Base-by-base conservation (phyloP, 2,888 invertebrate genomes). In the Microplitis manilae region DNA sequence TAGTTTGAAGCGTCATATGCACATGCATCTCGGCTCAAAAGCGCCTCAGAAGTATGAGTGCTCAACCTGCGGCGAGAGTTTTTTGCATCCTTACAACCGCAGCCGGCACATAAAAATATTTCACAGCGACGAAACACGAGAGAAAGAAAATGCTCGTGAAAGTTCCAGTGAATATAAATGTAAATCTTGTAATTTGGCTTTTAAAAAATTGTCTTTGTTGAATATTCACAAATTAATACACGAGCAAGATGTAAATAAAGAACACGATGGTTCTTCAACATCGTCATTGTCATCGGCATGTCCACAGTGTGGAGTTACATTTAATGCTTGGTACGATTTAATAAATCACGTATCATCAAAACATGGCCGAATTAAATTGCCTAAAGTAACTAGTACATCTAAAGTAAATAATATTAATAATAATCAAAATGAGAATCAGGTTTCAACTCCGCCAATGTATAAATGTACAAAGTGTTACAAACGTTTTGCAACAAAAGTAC, bases 381-480 rank as follows among this genome's bases (percentile, higher is more conserved):
- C 88, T 6, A 90, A 90, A 80, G 20, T 62, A 15, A 6, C 15
- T 1, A 62, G 15, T 15, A 85, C 89, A 13, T 76, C 78, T 71
- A 85, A 88, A 59, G 91, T 91, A 77, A 90, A 91, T 4, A 50
- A 50, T 2, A 13, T 13, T 13, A 50, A 50, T 8, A 50, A 50
- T 13, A 50, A 50, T 50, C 8, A 50, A 4, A 9, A 50, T 50
- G 2, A 50, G 2, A 50, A 50, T 50, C 50, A 50, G 50, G 81
- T 83, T 8, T 30, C 30, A 30, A 78, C 81, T 17, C 73, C 86
- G 40, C 84, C 88, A 38, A 83, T 86, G 15, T 91, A 91, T 84
- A 94, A 94, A 85, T 95, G 94, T 88, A 90, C 91, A 1, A 89
- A 92, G 83, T 95, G 94, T 85, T 93, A 93, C 84, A 94, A 94